Conservation (phyloP, 2,797 vertebrate genomes). For the Neoniphon sammara region DNA sequence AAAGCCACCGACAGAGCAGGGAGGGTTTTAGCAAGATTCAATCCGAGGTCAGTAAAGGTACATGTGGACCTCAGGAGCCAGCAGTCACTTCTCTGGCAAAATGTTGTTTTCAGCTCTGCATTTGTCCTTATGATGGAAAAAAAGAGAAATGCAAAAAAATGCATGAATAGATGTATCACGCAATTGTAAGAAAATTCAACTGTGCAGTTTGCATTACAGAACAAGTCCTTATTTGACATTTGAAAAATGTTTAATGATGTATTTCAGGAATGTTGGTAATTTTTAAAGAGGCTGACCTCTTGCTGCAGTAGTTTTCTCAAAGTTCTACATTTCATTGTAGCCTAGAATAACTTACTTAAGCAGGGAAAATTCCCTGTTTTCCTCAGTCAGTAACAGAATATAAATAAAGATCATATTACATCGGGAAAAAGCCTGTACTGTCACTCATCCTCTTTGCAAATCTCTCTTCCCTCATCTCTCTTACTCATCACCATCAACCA, state of each 20-base stretch:
- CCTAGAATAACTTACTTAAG: background rate
- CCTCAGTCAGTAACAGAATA: constrained; percentile 1
- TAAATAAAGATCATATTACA: constrained; percentile 38
- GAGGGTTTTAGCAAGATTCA: too few species aligned
- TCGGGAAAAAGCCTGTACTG: constrained; percentile 22
- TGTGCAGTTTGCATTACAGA: too few species aligned
- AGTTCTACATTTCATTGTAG: background rate
- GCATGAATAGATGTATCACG: background rate
- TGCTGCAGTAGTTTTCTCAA: too few species aligned
- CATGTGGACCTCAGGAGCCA: too few species aligned
- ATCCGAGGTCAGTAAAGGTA: too few species aligned
- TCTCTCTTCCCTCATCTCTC: constrained; percentile 7
- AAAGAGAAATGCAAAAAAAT: background rate
- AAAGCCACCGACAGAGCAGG: background rate
- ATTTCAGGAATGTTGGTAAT: too few species aligned
- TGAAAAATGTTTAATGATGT: too few species aligned
- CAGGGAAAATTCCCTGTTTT: background rate
- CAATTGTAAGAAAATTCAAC: too few species aligned
- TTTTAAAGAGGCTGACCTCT: too few species aligned
- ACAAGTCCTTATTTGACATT: too few species aligned
- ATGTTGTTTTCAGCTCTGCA: too few species aligned
- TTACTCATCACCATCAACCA: constrained; percentile 52
- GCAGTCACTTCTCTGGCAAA: too few species aligned
- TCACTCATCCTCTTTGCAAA: constrained; percentile 39
- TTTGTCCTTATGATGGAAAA: background rate